phyloP scores from a whole-genome alignment of 2,888 invertebrate genomes.

The Parnassius orleans region DNA sequence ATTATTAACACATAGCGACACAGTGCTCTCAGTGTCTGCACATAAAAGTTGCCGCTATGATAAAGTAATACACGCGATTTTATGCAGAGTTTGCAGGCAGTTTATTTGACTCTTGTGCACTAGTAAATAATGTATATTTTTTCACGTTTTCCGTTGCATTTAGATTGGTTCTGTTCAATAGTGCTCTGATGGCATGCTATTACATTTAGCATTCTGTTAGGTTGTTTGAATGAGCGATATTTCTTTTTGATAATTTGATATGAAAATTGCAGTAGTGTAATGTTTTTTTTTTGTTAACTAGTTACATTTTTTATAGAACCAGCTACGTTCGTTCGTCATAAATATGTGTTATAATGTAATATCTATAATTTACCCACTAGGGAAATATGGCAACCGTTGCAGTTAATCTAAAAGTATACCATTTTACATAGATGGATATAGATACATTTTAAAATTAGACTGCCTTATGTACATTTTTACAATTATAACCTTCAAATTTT shows the following conservation, averaged over 20 bases:
- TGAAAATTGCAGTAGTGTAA: neutral
- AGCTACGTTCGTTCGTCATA: too few relatives aligned
- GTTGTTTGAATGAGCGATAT: conserved; percentile 22
- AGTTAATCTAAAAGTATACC: too few relatives aligned
- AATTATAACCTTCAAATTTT: too few relatives aligned
- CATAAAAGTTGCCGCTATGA: conserved; percentile 21
- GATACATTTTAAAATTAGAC: too few relatives aligned
- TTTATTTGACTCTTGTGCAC: conserved; percentile 22
- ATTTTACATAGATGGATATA: too few relatives aligned
- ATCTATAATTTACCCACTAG: too few relatives aligned
- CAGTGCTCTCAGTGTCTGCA: conserved; percentile 27
- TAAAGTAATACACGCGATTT: conserved; percentile 26
- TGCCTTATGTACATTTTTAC: too few relatives aligned
- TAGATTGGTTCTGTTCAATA: conserved; percentile 24
- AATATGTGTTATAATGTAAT: too few relatives aligned
- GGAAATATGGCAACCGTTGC: too few relatives aligned
- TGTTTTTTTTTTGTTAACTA: neutral
- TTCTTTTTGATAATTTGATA: conserved; percentile 11
- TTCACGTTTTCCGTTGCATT: conserved; percentile 18
- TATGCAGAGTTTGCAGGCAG: conserved; percentile 24
- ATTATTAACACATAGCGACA: conserved; percentile 23
- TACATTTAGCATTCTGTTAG: conserved; percentile 21
- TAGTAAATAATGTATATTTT: conserved; percentile 32
- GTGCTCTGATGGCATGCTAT: conserved; percentile 22
- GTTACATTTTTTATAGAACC: neutral